These are phyloP conservation scores for Gambusia affinis DNA, from an alignment of 2,113 vertebrate species.

Conservation along the genomic window DNA sequence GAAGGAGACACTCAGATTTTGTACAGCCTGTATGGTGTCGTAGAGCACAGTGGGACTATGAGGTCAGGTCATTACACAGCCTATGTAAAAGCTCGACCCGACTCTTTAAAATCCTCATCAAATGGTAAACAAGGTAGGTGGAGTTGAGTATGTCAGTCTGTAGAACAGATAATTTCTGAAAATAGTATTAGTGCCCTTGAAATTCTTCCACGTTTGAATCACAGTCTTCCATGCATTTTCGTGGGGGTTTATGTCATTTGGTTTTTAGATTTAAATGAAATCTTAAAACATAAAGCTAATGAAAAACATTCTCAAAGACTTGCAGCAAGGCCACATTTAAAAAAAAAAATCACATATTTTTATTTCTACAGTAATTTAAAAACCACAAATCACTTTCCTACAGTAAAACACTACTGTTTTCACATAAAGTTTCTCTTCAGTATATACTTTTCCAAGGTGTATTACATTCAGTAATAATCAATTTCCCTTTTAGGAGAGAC, in stretches of 20 bases:
- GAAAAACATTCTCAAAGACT: neutral
- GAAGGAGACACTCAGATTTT: conserved; percentile 82
- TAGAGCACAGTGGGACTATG: conserved; percentile 98
- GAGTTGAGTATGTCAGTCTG: neutral
- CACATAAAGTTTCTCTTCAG: neutral
- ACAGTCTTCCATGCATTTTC: too few relatives aligned
- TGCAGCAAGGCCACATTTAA: neutral
- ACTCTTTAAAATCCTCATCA: conserved; percentile 70
- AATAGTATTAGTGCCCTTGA: neutral
- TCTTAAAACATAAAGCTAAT: neutral
- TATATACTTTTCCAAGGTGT: neutral
- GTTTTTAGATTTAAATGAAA: too few relatives aligned
- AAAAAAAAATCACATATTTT: neutral
- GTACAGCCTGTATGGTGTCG: conserved; percentile 93
- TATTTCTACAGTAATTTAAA: neutral
- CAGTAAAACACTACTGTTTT: too few relatives aligned
- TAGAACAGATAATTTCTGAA: neutral
- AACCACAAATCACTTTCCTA: neutral
- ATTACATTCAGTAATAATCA: neutral
- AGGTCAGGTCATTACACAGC: conserved; percentile 97
- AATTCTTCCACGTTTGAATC: too few relatives aligned
- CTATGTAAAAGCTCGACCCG: conserved; percentile 86
- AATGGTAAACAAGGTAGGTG: conserved; percentile 80
- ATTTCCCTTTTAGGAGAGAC: conserved; percentile 55
- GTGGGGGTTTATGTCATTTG: too few relatives aligned